Conservation (phyloP, 2,888 invertebrate species). For the Microdon myrmicae region DNA sequence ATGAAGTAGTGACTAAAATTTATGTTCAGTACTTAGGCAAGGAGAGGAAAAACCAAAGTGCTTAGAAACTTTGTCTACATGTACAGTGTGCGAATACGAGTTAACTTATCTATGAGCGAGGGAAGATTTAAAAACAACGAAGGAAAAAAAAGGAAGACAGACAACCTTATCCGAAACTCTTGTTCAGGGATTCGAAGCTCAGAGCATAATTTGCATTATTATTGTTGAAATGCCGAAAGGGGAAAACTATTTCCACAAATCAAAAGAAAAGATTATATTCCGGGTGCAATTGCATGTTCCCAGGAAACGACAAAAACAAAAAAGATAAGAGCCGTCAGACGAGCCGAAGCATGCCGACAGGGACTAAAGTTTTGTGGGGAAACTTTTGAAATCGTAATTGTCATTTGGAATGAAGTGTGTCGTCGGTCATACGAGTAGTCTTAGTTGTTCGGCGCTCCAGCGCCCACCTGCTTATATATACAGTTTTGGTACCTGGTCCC, state of each 20-base stretch:
- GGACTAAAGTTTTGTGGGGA: conserved; percentile 23
- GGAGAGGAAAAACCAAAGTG: conserved; percentile 9
- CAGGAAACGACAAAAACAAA: background rate
- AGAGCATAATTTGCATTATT: conserved; percentile 47
- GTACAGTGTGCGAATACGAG: conserved; percentile 6
- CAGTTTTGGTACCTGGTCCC: too few relatives aligned
- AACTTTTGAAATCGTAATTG: conserved; percentile 30
- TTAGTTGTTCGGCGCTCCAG: background rate
- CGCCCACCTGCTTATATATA: conserved; percentile 14
- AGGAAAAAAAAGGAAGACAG: background rate
- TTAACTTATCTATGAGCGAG: conserved; percentile 5
- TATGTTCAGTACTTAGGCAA: conserved; percentile 48
- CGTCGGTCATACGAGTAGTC: conserved; percentile 20
- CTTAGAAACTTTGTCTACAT: conserved; percentile 43
- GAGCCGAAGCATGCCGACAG: conserved; percentile 2
- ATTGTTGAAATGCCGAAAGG: conserved; percentile 49
- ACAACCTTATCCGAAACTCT: conserved; percentile 1
- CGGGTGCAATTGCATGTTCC: conserved; percentile 16
- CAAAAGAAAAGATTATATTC: conserved; percentile 32
- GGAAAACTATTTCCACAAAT: conserved; percentile 50
- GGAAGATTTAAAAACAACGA: conserved; percentile 8
- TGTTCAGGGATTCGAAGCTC: background rate
- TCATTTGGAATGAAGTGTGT: conserved; percentile 22
- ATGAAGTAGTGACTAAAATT: conserved; percentile 51
- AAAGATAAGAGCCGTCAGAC: background rate